These are phyloP conservation scores for Drosophila testacea DNA, from an alignment of 2,888 invertebrate genomes.

Conservation along the genomic window DNA sequence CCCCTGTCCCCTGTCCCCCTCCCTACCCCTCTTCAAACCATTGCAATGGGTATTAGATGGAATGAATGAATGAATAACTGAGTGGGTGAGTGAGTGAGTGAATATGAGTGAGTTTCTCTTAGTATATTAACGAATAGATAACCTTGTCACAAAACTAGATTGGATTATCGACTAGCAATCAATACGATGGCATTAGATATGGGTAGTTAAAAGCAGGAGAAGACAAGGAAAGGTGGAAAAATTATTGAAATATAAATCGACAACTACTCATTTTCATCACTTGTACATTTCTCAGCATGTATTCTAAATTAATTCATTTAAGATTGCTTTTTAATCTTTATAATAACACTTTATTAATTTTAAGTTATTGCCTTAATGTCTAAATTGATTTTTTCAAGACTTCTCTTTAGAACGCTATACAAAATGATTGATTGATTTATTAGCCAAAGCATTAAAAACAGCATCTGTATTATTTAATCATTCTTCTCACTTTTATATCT, in stretches of 20 bases:
- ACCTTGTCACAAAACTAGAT: slow-evolving; percentile 38
- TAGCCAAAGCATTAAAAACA: not conserved
- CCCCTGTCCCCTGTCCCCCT: not conserved
- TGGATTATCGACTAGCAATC: slow-evolving; percentile 18
- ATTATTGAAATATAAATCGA: too few relatives aligned
- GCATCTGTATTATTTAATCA: not conserved
- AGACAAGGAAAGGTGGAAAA: not conserved
- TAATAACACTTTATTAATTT: not conserved
- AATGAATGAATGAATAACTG: slow-evolving; percentile 29
- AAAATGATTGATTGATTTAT: not conserved
- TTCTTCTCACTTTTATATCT: not conserved
- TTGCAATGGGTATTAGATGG: slow-evolving; percentile 42
- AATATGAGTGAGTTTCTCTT: slow-evolving; percentile 24
- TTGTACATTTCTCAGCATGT: too few relatives aligned
- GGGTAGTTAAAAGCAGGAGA: not conserved
- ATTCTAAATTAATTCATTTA: too few relatives aligned
- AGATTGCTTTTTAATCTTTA: too few relatives aligned
- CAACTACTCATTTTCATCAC: too few relatives aligned
- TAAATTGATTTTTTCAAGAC: not conserved
- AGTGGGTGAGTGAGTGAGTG: slow-evolving; percentile 15
- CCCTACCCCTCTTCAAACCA: not conserved
- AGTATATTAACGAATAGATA: slow-evolving; percentile 24
- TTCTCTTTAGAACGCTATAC: not conserved
- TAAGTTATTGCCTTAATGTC: not conserved
- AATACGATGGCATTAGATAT: slow-evolving; percentile 1